Evolutionary conservation across 2,888 invertebrate genomes (phyloP).

Genomic region (Drosophila buzzatii): DNA sequence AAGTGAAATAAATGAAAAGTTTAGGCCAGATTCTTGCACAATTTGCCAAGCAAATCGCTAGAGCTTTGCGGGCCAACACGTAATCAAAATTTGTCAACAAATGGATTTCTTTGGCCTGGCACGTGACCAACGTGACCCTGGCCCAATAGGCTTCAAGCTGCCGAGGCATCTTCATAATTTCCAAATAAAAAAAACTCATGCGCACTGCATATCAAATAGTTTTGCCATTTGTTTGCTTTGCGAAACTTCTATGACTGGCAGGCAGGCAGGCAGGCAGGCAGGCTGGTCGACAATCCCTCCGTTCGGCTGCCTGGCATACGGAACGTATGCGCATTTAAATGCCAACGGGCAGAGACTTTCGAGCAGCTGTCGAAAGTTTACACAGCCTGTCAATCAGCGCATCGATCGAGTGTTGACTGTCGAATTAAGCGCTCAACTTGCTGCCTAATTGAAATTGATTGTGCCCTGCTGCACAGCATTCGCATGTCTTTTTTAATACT

Average conservation of each 20-base stretch:
- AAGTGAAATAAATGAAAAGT: slow-evolving; percentile 38
- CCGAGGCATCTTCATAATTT: slow-evolving; percentile 63
- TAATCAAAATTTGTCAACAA: slow-evolving; percentile 77
- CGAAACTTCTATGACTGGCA: slow-evolving; percentile 24
- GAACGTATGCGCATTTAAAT: slow-evolving; percentile 51
- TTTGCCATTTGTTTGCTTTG: slow-evolving; percentile 41
- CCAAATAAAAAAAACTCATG: slow-evolving; percentile 6
- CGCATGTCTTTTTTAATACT: slow-evolving; percentile 4
- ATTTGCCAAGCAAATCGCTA: slow-evolving; percentile 21
- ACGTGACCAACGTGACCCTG: slow-evolving; percentile 60
- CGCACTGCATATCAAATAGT: slow-evolving; percentile 67
- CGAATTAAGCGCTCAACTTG: slow-evolving; percentile 43
- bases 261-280: not conserved
- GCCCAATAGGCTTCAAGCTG: slow-evolving; percentile 9
- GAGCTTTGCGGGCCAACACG: slow-evolving; percentile 51
- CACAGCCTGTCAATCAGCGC: slow-evolving; percentile 44
- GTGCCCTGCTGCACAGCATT: slow-evolving; percentile 20
- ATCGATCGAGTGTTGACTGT: slow-evolving; percentile 45
- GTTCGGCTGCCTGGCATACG: slow-evolving; percentile 18
- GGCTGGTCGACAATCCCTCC: not conserved
- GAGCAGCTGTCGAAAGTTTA: slow-evolving; percentile 52
- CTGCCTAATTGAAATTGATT: slow-evolving; percentile 53
- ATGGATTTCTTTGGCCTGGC: slow-evolving; percentile 60
- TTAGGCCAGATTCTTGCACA: slow-evolving; percentile 24
- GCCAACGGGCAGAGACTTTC: slow-evolving; percentile 26